Base-by-base conservation (phyloP, 2,888 invertebrate genomes). In the Alentia gelatinosa region DNA sequence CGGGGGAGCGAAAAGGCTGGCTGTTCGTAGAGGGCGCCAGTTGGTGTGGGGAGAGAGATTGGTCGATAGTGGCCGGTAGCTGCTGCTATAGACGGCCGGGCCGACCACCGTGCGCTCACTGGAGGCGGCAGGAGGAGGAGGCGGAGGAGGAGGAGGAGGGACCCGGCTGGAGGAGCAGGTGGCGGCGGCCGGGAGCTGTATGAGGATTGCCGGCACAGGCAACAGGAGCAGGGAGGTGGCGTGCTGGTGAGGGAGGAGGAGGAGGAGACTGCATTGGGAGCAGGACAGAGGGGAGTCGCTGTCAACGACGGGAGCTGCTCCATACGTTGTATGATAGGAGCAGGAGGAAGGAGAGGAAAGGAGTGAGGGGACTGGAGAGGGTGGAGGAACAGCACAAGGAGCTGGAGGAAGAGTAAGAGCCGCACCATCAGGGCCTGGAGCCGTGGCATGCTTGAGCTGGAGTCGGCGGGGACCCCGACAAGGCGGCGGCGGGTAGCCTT, bases 91-190 rank as follows among this genome's bases (percentile, higher is more conserved):
- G 15, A 74, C 74, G 12, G 79, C 12, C 79, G 37, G 63, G 37
- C 79, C 12, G 23, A 39, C 23, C 79, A 26, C 37, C 79, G 12
- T 9, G 79, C 37, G 39, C 37, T 35, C 79, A 74, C 74, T 74
- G 79, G 79, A 37, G 79, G 79, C n/a, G 79, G 39, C 15, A 35
- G 79, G 15, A 39, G 79, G 39, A 79, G 79, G 79, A 79, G 79
- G 35, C 37, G 26, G 39, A 26, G 79, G 23, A 19, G 39, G 79
- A 3, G 79, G 37, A 79, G 79, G 79, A 23, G 39, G 63, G 35
- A 23, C 37, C 39, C 37, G 79, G 79, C 39, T 79, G 79, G n/a
- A 12, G 35, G 37, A 63, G 5, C 23, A 79, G 79, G 39, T n/a
- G 35, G 35, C 30, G 68, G 68, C 30, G 30, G 68, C 30, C 68